phyloP scores from a whole-genome alignment of 2,113 vertebrate genomes.

The Vireo altiloquus region DNA sequence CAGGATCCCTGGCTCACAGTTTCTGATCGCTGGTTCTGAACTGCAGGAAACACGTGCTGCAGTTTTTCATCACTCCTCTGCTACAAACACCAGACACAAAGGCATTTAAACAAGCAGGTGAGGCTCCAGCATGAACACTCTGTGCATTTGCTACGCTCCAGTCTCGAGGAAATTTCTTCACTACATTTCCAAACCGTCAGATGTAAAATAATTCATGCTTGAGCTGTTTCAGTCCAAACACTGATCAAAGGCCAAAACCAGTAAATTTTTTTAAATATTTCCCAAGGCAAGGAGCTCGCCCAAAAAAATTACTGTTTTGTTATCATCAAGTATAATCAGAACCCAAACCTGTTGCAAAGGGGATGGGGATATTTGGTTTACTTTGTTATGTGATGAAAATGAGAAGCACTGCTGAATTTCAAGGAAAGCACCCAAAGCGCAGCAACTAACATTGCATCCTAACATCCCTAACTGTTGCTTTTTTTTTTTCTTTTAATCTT shows the following conservation, averaged over 20 bases:
- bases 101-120: background rate
- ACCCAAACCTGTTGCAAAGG: background rate
- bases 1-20: background rate
- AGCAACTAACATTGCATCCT: too few relatives aligned
- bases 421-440: background rate
- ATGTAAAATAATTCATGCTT: background rate
- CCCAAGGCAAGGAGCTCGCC: background rate
- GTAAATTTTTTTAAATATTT: background rate
- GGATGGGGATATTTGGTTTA: background rate
- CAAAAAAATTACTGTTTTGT: background rate
- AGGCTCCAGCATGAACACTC: background rate
- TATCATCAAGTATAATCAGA: background rate
- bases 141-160: accelerated
- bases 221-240: background rate
- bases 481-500: background rate
- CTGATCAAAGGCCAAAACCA: background rate
- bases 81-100: background rate
- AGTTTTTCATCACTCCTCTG: background rate
- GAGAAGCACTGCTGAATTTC: background rate
- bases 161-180: background rate
- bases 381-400: background rate
- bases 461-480: background rate
- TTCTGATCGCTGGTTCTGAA: background rate
- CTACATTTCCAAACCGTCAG: background rate
- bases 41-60: background rate